phyloP scores from a whole-genome alignment of 2,113 vertebrate genomes.

The Salminus brasiliensis region DNA sequence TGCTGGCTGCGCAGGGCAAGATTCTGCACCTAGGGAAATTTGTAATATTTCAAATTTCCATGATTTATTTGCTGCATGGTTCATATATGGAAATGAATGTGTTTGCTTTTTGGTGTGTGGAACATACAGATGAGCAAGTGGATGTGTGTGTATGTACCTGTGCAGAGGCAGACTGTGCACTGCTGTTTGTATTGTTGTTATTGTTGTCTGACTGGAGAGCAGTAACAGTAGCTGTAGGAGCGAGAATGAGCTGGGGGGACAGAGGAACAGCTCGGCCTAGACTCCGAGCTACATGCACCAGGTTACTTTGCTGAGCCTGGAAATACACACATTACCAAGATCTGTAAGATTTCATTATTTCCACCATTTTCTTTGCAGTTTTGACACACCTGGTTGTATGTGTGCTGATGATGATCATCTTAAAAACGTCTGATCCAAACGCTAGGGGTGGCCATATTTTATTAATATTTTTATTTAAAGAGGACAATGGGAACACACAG shows the following conservation, averaged over 20 bases:
- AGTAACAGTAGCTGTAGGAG: conserved; percentile 91
- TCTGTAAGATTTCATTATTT: too few relatives aligned
- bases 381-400: too few relatives aligned
- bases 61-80: too few relatives aligned
- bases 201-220: conserved; percentile 88
- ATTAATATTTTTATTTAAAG: too few relatives aligned
- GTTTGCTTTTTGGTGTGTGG: neutral
- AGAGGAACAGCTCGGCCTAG: conserved; percentile 83
- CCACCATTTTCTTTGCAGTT: neutral
- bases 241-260: conserved; percentile 94
- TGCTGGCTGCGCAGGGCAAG: conserved; percentile 85
- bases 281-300: conserved; percentile 81
- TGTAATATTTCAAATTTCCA: too few relatives aligned
- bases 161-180: conserved; percentile 73
- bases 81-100: too few relatives aligned
- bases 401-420: too few relatives aligned
- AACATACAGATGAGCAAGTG: neutral
- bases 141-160: conserved; percentile 76
- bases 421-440: too few relatives aligned
- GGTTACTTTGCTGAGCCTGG: conserved; percentile 86
- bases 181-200: conserved; percentile 77
- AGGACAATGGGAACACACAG: too few relatives aligned
- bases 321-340: conserved; percentile 45
- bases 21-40: conserved; percentile 82
- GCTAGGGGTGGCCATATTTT: too few relatives aligned